A percentile compares a stretch with the other conserved stretches of the same genome.
phyloP scores from a whole-genome alignment of 2,888 invertebrate genomes.

The Petrolisthes manimaculis region DNA sequence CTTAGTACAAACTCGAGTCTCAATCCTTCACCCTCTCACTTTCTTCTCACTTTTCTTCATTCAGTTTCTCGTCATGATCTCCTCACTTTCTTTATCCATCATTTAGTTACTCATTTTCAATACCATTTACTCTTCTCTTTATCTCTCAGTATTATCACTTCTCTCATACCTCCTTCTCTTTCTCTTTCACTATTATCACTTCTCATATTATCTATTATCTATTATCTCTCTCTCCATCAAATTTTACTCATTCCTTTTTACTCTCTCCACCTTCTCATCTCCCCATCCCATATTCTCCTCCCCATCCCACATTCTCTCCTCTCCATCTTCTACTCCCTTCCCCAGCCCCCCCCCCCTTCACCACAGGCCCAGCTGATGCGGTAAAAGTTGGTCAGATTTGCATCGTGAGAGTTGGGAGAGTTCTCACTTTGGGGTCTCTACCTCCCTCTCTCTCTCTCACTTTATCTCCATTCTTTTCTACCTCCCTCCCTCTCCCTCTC shows the following conservation, averaged over 20 bases:
- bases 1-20: neutral
- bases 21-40: neutral
- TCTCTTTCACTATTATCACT: too few species aligned
- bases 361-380: neutral
- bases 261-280: neutral
- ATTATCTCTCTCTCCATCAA: neutral
- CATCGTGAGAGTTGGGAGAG: conserved; percentile 17
- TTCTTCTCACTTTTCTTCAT: neutral
- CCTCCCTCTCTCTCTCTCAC: neutral
- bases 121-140: neutral
- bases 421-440: neutral
- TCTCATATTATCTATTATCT: neutral
- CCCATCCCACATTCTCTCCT: neutral
- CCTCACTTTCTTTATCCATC: neutral
- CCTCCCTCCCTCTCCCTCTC: neutral
- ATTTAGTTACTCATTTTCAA: neutral
- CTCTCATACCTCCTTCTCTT: neutral
- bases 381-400: conserved; percentile 16
- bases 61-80: neutral
- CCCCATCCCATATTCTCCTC: neutral
- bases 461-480: neutral
- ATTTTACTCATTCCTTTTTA: neutral
- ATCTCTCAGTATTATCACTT: neutral
- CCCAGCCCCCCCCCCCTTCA: neutral
- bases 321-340: neutral